Conservation (phyloP, 2,113 vertebrate genomes). For the Progne subis region DNA sequence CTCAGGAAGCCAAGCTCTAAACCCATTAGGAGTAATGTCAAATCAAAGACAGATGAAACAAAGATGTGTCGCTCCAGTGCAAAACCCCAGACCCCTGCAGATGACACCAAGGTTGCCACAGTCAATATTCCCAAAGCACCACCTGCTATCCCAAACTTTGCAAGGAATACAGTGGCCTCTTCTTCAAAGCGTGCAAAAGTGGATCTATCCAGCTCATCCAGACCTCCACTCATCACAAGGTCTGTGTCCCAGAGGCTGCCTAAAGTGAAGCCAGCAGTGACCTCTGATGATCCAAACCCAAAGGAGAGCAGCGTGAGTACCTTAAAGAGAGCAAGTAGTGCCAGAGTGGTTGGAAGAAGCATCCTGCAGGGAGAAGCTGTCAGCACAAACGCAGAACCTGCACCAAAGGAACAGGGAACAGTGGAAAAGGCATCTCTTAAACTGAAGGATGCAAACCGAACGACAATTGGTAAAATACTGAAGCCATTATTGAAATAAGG, state of each 20-base stretch:
- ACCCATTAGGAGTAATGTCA: constrained; percentile 82
- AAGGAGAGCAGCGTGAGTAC: constrained; percentile 70
- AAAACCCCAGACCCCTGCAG: constrained; percentile 71
- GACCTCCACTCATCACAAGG: constrained; percentile 69
- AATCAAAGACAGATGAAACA: constrained; percentile 80
- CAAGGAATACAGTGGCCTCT: constrained; percentile 91
- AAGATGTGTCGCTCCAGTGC: constrained; percentile 86
- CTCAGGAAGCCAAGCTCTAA: constrained; percentile 86
- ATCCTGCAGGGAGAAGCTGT: constrained; percentile 68
- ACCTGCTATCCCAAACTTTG: constrained; percentile 82
- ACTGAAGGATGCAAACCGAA: constrained; percentile 70
- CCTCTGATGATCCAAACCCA: constrained; percentile 60
- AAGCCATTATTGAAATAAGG: constrained; percentile 85
- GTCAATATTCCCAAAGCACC: constrained; percentile 45
- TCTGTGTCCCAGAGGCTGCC: constrained; percentile 78
- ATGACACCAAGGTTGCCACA: constrained; percentile 66
- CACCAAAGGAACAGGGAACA: constrained; percentile 70
- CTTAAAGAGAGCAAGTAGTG: constrained; percentile 82
- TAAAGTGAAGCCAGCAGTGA: constrained; percentile 18
- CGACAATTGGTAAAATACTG: constrained; percentile 72
- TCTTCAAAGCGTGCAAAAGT: constrained; percentile 82
- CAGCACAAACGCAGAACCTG: constrained; percentile 32
- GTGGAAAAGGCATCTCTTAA: constrained; percentile 78
- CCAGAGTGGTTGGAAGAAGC: constrained; percentile 71
- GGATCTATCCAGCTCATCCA: constrained; percentile 67